A percentile compares a stretch with the other conserved stretches of the same genome.
Conservation (phyloP, 1,140 invertebrate species). For the Potamilus streckersoni region DNA sequence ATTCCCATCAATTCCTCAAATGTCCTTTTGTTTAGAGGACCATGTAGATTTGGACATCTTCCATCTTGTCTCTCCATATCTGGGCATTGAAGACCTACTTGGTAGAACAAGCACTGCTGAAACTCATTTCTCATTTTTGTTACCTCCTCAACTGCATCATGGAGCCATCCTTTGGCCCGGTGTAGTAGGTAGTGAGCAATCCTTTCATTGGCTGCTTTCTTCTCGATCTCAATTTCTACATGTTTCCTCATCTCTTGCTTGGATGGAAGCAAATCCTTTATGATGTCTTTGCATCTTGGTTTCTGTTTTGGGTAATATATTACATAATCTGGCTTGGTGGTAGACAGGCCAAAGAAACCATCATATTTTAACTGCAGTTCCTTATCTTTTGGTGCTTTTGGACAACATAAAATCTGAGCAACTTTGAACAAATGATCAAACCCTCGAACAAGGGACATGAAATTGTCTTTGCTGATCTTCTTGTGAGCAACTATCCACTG, state of each 20-base stretch:
- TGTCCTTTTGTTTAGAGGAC: no score
- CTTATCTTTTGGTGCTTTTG: constrained; percentile 15
- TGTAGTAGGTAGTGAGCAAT: constrained; percentile 29
- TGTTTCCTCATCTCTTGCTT: constrained; percentile 23
- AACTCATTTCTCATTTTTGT: constrained; percentile 7
- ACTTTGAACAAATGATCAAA: constrained; percentile 32
- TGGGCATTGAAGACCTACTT: constrained; percentile 12
- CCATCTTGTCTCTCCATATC: background rate
- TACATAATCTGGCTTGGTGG: constrained; percentile 11
- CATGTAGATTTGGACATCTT: no score
- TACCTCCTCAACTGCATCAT: constrained; percentile 9
- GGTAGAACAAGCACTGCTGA: constrained; percentile 29
- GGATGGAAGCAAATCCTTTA: constrained; percentile 9
- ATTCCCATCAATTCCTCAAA: background rate
- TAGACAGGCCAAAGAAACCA: constrained; percentile 44
- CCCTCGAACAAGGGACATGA: constrained; percentile 27
- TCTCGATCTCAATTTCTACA: constrained; percentile 10
- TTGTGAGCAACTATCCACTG: constrained; percentile 31
- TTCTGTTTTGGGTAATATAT: constrained; percentile 36
- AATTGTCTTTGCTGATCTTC: constrained; percentile 2
- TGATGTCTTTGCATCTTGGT: constrained; percentile 33
- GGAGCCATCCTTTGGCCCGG: constrained; percentile 30
- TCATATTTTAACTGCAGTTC: constrained; percentile 25
- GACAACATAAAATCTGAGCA: constrained; percentile 25
- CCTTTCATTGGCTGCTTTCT: constrained; percentile 3